These are phyloP conservation scores for Candidula unifasciata DNA, from an alignment of 2,888 invertebrate genomes.

Conservation along the genomic window DNA sequence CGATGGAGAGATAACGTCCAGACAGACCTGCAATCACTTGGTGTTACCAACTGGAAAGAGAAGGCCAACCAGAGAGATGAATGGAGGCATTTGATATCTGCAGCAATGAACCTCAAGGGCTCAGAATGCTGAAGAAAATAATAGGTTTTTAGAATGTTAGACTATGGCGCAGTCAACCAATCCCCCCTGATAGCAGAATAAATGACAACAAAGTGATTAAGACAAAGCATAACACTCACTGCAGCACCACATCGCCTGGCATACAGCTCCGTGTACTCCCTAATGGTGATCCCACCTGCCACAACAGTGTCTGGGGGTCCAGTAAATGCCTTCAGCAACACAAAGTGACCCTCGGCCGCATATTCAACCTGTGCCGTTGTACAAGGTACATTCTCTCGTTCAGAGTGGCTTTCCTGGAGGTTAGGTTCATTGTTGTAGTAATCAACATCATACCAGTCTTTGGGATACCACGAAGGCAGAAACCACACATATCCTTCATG, in stretches of 20 bases:
- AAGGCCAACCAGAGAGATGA: too few species aligned
- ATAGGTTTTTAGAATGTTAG: too few species aligned
- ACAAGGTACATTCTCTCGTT: conserved; percentile 81
- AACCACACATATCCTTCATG: conserved; percentile 90
- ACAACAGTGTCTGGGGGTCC: conserved; percentile 83
- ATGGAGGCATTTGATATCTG: too few species aligned
- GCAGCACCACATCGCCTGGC: conserved; percentile 60
- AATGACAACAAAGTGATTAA: too few species aligned
- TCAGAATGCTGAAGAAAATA: too few species aligned
- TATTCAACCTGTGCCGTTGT: conserved; percentile 81
- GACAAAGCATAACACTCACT: neutral
- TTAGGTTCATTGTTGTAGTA: conserved; percentile 71
- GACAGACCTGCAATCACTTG: too few species aligned
- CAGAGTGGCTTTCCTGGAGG: conserved; percentile 58
- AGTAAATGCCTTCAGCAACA: conserved; percentile 84
- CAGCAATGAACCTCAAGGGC: too few species aligned
- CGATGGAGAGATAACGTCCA: too few species aligned
- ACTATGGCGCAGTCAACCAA: too few species aligned
- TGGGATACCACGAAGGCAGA: conserved; percentile 84
- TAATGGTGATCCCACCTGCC: conserved; percentile 81
- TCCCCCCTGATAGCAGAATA: too few species aligned
- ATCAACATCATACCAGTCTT: conserved; percentile 83
- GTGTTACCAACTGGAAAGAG: too few species aligned
- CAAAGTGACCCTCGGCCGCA: conserved; percentile 86
- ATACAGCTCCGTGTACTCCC: conserved; percentile 81